Base-by-base conservation (phyloP, 2,113 vertebrate species). In the Pachycephala philippinensis region DNA sequence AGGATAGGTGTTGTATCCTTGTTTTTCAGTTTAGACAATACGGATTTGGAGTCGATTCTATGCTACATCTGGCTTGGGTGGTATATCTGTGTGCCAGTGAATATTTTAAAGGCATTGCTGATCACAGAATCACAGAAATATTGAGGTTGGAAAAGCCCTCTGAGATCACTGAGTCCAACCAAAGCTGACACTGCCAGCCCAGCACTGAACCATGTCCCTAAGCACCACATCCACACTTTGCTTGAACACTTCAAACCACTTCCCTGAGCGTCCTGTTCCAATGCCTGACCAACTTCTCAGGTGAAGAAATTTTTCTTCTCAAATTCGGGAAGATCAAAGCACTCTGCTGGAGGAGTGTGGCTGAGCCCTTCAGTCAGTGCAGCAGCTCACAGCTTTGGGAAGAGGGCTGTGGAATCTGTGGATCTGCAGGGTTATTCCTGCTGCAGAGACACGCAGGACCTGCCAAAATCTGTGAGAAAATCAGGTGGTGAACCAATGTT, bases 161-260 rank as follows among this genome's bases (percentile, higher is more conserved):
- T 40, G 30, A 40, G 61, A 7, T 40, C 61, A 39, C 8, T 0
- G 0, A 40, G 53, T 18, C 30, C 49, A 35, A 3, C 21, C 40
- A 23, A 4, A 16, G 13, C 33, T 83, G 47, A 10, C 31, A 2
- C n/a, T 31, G 40, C 49, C 68, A 74, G 44, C 44, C 68, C 44
- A 42, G 44, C 21, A 37, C 23, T 7, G 13, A 59, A 17, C 18
- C 77, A 2, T 3, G 23, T 23, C 22, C 33, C 18, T 28, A 3
- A 50, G 33, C 59, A 57, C 37, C 66, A 50, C 42, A 57, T 27
- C 23, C 35, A n/a, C 47, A 39, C 3, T 0, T 15, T 15, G 15
- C 7, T 24, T 53, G 39, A 57, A 19, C 44, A 19, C 35, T 37
- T 50, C 50, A 59, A 20, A 3, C 11, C 50, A 31, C 31, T 37